Conservation (phyloP, 2,113 vertebrate genomes). For the Strix aluco region DNA sequence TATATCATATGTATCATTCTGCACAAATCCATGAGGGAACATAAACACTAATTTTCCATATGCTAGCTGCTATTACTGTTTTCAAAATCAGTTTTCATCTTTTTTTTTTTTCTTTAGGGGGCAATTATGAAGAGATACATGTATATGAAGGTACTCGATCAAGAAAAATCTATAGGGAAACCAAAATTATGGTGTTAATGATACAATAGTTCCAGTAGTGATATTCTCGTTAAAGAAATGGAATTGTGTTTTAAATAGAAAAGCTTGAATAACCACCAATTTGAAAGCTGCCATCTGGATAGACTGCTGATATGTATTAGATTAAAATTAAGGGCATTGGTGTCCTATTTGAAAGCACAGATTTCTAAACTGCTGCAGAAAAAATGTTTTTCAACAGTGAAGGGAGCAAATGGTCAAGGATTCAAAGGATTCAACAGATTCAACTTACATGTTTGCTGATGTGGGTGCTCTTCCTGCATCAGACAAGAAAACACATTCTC, state of each 20-base stretch:
- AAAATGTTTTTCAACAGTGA: background rate
- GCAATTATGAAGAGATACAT: background rate
- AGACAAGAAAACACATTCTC: background rate
- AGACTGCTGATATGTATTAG: background rate
- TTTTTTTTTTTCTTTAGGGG: background rate
- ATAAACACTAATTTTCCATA: background rate
- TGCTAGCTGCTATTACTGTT: background rate
- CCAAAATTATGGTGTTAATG: background rate
- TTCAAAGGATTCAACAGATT: background rate
- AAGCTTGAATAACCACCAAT: background rate
- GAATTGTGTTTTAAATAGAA: background rate
- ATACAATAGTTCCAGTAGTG: background rate
- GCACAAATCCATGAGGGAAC: background rate
- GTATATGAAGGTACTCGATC: background rate
- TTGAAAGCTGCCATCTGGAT: background rate
- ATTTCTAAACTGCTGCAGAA: background rate
- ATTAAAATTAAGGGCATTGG: background rate
- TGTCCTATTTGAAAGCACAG: background rate
- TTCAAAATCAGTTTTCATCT: background rate
- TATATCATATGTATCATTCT: background rate
- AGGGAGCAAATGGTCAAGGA: background rate
- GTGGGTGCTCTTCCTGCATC: background rate
- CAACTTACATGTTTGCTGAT: background rate
- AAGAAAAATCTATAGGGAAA: background rate
- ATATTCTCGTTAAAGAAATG: background rate